A percentile compares a stretch with the other conserved stretches of the same genome.
phyloP scores from a whole-genome alignment of 2,797 vertebrate species.

The Cheirogaleus major region DNA sequence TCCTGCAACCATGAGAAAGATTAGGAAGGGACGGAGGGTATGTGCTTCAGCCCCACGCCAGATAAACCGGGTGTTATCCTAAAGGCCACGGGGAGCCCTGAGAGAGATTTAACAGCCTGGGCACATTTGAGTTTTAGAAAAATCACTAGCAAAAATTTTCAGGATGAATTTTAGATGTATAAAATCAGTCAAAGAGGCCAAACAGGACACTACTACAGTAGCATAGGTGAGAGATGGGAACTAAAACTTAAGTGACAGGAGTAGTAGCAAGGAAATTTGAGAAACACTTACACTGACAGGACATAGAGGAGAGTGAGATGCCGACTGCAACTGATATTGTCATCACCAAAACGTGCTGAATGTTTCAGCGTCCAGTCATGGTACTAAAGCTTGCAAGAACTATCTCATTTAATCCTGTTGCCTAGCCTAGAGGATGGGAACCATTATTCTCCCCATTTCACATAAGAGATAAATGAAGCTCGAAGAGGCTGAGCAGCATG shows the following conservation, averaged over 20 bases:
- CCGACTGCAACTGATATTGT: background rate
- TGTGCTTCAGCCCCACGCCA: background rate
- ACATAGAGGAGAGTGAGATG: background rate
- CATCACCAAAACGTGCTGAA: background rate
- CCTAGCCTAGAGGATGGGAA: background rate
- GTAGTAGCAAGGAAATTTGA: background rate
- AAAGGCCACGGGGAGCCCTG: background rate
- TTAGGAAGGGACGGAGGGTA: fast-evolving
- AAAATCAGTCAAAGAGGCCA: background rate
- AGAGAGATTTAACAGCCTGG: background rate
- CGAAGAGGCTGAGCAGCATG: background rate
- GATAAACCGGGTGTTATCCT: background rate
- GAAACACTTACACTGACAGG: background rate
- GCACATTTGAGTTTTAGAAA: background rate
- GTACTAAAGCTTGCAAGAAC: background rate
- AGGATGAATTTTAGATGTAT: background rate
- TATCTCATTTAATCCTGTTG: background rate
- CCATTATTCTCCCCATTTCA: background rate
- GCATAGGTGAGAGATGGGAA: background rate
- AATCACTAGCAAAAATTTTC: background rate
- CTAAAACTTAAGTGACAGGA: background rate
- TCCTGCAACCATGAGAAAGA: background rate
- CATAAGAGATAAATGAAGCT: background rate
- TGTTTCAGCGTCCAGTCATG: background rate
- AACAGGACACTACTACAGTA: background rate